Evolutionary conservation across 2,888 invertebrate genomes (phyloP).

Genomic region (Biston betularia): DNA sequence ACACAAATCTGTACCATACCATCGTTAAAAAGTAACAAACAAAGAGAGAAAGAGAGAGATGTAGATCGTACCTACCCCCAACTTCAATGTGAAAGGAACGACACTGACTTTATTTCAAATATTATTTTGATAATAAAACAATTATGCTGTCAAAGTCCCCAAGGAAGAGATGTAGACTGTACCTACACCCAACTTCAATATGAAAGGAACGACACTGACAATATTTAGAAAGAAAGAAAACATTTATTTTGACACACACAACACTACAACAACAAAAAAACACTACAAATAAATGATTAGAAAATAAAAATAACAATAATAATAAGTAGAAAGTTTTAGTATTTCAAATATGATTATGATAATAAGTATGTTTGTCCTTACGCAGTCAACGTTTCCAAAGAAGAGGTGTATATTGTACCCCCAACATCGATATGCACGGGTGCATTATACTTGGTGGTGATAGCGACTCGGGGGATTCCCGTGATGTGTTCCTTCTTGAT

Average conservation of each 20-base stretch:
- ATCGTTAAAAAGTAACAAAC: no score
- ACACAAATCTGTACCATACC: no score
- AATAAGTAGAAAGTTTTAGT: no score
- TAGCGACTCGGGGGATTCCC: slow-evolving; percentile 97
- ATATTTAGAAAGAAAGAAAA: no score
- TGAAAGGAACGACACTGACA: no score
- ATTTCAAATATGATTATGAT: not conserved
- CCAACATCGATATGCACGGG: slow-evolving; percentile 99
- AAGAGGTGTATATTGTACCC: slow-evolving; percentile 98
- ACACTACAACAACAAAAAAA: no score
- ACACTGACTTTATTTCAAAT: not conserved
- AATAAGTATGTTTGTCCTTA: slow-evolving; percentile 84
- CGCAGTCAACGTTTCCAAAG: slow-evolving; percentile 97
- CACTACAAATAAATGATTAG: no score
- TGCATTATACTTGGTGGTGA: slow-evolving; percentile 96
- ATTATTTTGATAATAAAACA: slow-evolving; percentile 64
- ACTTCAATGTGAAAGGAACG: slow-evolving; percentile 87
- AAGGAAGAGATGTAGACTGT: slow-evolving; percentile 98
- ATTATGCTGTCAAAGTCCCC: slow-evolving; percentile 96
- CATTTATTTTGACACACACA: no score
- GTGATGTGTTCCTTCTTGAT: slow-evolving; percentile 90
- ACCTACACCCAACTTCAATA: slow-evolving; percentile 98
- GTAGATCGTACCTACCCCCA: slow-evolving; percentile 96
- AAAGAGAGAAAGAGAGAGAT: no score
- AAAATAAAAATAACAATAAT: no score